Evolutionary conservation across 2,113 vertebrate genomes (phyloP), one percentile per base, ranked within the genome.

Genomic region (Polypterus senegalus): DNA sequence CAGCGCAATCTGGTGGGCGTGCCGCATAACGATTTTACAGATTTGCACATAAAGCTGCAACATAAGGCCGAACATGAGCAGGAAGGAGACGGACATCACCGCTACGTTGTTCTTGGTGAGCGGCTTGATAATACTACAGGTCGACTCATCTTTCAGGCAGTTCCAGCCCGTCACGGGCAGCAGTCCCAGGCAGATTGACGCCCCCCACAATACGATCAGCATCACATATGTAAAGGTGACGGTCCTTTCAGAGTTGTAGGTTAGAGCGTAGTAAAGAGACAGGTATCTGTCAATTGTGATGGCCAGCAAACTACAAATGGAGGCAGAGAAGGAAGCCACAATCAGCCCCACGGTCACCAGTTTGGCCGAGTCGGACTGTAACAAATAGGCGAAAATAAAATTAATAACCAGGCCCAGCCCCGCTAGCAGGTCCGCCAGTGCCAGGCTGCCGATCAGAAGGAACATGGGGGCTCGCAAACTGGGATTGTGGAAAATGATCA

Each of bases 271-370:
- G 74, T 98, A 99, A 55, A 99, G 86, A 1, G 96, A 99, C 76
- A 99, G 90, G 84, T 99, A 99, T 69, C 96, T 92, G 81, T 99
- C 96, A 1, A 99, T 93, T 1, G 96, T 99, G 76, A 99, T 99
- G 49, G 95, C 94, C 85, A 99, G 77, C 85, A 98, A 76, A 81
- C 95, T 98, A 87, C 94, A 92, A 46, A 97, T 90, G 0, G 96
- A 99, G 67, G 96, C 96, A 1, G 93, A 97, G 85, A 99, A 98
- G 65, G 96, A 98, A 70, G 96, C 93, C 66, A 97, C 93, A 67
- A 99, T 92, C 75, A 99, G 84, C 62, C 95, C 95, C 47, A 96
- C 83, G 0, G 93, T 98, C 67, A 93, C 83, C 78, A 99, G 79
- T 78, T 93, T 93, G 48, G 93, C 92, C n/a, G 91, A 87, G 70